Evolutionary conservation across 2,797 vertebrate genomes (phyloP).

Genomic region (Octomys mimax): DNA sequence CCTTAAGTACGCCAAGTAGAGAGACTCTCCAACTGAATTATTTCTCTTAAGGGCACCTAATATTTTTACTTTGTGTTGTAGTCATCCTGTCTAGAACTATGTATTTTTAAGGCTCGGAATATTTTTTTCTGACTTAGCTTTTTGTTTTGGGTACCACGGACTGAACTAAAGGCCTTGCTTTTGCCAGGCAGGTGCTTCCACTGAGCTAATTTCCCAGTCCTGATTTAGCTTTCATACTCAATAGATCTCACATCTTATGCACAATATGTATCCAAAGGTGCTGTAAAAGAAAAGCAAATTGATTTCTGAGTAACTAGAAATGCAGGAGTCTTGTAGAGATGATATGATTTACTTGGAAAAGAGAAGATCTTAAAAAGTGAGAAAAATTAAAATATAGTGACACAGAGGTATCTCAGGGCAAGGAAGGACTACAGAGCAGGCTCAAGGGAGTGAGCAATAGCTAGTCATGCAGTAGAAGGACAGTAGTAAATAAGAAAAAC

Average conservation of each 20-base stretch:
- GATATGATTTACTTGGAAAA: not conserved
- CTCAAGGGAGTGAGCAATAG: not conserved
- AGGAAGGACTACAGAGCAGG: not conserved
- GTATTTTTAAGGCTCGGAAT: constrained; percentile 25
- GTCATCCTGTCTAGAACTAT: not conserved
- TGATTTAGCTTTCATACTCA: constrained; percentile 48
- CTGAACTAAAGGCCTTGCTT: no score
- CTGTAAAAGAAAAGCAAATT: not conserved
- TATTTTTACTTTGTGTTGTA: not conserved
- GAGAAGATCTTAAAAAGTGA: not conserved
- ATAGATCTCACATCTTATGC: not conserved
- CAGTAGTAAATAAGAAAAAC: constrained; percentile 12
- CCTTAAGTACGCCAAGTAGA: not conserved
- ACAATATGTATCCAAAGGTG: not conserved
- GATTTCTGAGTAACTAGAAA: constrained; percentile 26
- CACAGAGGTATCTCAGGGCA: not conserved
- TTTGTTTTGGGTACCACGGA: not conserved
- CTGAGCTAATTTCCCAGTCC: not conserved
- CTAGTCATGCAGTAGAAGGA: constrained; percentile 2
- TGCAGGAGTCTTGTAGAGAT: not conserved
- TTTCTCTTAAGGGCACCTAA: not conserved
- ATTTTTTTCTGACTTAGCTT: constrained; percentile 42
- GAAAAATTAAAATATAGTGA: constrained; percentile 17
- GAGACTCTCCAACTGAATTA: not conserved
- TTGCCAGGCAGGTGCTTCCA: no score